Percentiles rank a stretch among this genome's conserved stretches.
Evolutionary conservation across 2,113 vertebrate genomes (phyloP).

Genomic region (Corynorhinus townsendii): DNA sequence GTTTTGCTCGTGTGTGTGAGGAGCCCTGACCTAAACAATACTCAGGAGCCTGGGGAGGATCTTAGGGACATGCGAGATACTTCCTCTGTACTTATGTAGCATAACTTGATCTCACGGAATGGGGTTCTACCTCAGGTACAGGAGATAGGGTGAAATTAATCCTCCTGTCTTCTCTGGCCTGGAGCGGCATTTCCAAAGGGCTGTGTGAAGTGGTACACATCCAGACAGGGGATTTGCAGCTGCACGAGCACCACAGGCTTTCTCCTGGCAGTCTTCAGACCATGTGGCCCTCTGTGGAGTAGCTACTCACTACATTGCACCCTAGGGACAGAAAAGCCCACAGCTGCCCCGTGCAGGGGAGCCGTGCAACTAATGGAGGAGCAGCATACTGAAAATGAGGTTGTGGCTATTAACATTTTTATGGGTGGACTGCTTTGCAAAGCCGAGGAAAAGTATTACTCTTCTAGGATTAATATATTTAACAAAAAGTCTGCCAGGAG

Average conservation of each 20-base stretch:
- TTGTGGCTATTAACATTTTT: slow-evolving; percentile 74
- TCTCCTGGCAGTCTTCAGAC: not conserved
- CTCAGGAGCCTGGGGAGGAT: not conserved
- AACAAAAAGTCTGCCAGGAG: slow-evolving; percentile 70
- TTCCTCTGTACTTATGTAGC: not conserved
- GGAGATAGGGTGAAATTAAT: not conserved
- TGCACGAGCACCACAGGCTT: not conserved
- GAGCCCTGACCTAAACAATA: not conserved
- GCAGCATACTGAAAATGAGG: slow-evolving; percentile 71
- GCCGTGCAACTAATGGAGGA: slow-evolving; percentile 53
- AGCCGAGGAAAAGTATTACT: slow-evolving; percentile 66
- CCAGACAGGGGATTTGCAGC: not conserved
- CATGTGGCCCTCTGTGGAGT: not conserved
- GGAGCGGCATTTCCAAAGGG: not conserved
- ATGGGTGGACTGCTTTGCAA: slow-evolving; percentile 75
- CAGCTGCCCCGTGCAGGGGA: slow-evolving; percentile 66
- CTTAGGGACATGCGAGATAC: not conserved
- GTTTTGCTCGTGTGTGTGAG: not conserved
- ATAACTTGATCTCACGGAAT: not conserved
- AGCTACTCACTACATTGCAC: slow-evolving; percentile 30
- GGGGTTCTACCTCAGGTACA: not conserved
- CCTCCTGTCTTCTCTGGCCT: not conserved
- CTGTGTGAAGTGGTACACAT: not conserved
- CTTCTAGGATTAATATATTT: slow-evolving; percentile 76
- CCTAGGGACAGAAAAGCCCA: slow-evolving; percentile 68